A percentile compares a stretch with the other conserved stretches of the same genome.
Conservation (phyloP, 1,140 invertebrate genomes). For the Caligus rogercresseyi region DNA sequence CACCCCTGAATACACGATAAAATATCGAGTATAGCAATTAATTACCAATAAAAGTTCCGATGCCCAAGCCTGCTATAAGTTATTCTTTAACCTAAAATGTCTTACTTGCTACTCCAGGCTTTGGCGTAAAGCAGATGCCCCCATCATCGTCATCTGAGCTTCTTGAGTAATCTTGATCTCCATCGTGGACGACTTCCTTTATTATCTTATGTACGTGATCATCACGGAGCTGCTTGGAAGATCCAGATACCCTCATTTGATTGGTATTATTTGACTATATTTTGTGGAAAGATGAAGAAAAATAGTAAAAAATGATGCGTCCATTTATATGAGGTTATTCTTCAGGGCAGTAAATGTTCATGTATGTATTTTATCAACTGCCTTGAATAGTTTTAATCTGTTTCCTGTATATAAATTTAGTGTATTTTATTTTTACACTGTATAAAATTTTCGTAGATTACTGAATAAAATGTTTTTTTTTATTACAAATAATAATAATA, state of each 20-base stretch:
- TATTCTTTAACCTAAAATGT: neutral
- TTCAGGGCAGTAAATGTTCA: neutral
- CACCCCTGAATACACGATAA: neutral
- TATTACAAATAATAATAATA: neutral
- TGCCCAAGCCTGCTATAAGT: neutral
- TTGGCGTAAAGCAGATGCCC: slow-evolving; percentile 1
- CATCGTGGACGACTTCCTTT: neutral
- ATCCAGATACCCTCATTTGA: slow-evolving; percentile 19
- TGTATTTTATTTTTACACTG: too few relatives aligned
- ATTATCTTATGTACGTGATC: slow-evolving; percentile 16
- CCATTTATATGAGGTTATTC: too few relatives aligned
- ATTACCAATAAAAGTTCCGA: neutral
- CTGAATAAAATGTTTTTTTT: neutral
- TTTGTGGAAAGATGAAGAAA: neutral
- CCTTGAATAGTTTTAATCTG: too few relatives aligned
- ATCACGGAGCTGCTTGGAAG: slow-evolving; percentile 22
- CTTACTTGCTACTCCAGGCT: neutral
- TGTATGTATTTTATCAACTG: neutral
- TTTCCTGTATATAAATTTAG: too few relatives aligned
- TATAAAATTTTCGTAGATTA: too few relatives aligned
- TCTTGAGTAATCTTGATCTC: neutral
- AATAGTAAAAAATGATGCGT: neutral
- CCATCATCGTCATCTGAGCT: slow-evolving; percentile 4
- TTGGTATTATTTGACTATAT: neutral
- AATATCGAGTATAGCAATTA: neutral